A percentile compares a stretch with the other conserved stretches of the same genome.
These are phyloP conservation scores for Hyla sarda DNA, from an alignment of 2,113 vertebrate species.

Conservation along the genomic window DNA sequence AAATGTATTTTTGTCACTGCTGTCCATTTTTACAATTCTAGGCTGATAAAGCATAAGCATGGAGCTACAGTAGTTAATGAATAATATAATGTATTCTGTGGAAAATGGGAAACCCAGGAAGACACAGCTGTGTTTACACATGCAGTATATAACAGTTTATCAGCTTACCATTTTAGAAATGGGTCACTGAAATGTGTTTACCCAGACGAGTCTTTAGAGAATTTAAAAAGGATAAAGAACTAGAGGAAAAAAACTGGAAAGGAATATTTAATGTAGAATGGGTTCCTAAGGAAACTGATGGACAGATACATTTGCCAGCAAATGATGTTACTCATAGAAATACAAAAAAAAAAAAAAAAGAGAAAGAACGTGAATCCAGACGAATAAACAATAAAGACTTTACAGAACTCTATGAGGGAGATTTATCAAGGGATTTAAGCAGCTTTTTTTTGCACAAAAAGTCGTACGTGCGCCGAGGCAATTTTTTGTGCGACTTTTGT, in stretches of 20 bases:
- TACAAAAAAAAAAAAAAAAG: background rate
- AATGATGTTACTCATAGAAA: background rate
- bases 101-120: slow-evolving; percentile 27
- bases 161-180: slow-evolving; percentile 53
- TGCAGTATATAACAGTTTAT: slow-evolving; percentile 51
- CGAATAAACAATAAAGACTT: background rate
- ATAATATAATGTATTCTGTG: slow-evolving; percentile 3
- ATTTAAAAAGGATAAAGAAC: slow-evolving; percentile 9
- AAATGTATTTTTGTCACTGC: background rate
- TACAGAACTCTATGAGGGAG: too few species aligned
- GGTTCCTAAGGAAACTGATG: background rate
- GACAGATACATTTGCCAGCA: background rate
- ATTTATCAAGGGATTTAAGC: too few species aligned
- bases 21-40: background rate
- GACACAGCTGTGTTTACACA: slow-evolving; percentile 56
- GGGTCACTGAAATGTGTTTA: slow-evolving; percentile 53
- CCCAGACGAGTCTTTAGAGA: slow-evolving; percentile 22
- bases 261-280: background rate
- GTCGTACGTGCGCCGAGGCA: too few species aligned
- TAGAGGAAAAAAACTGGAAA: background rate
- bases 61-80: background rate
- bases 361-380: too few species aligned
- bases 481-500: too few species aligned
- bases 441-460: too few species aligned
- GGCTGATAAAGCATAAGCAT: background rate